These are phyloP conservation scores for Meta bourneti DNA, from an alignment of 2,888 invertebrate species.

Conservation along the genomic window DNA sequence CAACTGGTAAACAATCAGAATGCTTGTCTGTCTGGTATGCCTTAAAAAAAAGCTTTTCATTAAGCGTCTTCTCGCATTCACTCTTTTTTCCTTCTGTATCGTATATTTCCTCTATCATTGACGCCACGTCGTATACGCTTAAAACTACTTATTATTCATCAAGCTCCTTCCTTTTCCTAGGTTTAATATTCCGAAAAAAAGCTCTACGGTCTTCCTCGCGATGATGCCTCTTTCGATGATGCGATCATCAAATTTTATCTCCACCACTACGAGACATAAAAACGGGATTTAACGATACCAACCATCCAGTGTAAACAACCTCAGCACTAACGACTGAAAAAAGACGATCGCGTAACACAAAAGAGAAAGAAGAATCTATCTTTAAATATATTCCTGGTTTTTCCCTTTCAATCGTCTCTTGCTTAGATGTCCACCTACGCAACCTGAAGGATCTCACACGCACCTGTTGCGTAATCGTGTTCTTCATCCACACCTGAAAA, in stretches of 20 bases:
- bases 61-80: not conserved
- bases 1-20: conserved; percentile 15
- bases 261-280: not conserved
- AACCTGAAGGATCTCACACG: not conserved
- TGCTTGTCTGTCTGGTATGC: conserved; percentile 6
- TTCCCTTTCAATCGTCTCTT: conserved; percentile 13
- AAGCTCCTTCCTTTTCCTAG: not conserved
- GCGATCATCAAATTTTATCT: conserved; percentile 55
- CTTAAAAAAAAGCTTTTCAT: conserved; percentile 12
- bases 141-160: conserved; percentile 59
- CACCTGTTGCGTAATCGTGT: conserved; percentile 30
- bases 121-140: conserved; percentile 2
- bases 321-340: not conserved
- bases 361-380: conserved; percentile 11
- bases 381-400: conserved; percentile 39
- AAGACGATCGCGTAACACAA: conserved; percentile 16
- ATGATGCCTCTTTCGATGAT: conserved; percentile 31
- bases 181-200: conserved; percentile 1
- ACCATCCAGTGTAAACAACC: conserved; percentile 54
- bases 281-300: conserved; percentile 7
- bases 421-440: conserved; percentile 39
- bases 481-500: conserved; percentile 8
- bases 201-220: not conserved
- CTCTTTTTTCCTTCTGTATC: not conserved
- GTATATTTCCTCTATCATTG: not conserved